A percentile compares a stretch with the other conserved stretches of the same genome.
Evolutionary conservation across 2,113 vertebrate species (phyloP).

Genomic region (Murina feae): DNA sequence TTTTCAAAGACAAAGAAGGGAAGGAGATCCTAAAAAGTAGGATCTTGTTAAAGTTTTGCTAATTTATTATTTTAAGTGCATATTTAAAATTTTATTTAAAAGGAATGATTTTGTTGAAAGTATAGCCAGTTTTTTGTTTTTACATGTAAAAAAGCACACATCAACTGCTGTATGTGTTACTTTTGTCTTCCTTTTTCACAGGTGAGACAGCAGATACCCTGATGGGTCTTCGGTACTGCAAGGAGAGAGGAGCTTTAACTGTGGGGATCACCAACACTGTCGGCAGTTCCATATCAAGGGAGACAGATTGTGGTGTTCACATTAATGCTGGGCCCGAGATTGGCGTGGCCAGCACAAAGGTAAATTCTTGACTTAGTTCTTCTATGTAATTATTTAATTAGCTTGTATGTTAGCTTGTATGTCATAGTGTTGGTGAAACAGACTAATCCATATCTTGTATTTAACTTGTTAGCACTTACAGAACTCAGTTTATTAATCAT

Average conservation of each 20-base stretch:
- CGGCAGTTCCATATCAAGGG: conserved; percentile 96
- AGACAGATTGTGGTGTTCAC: conserved; percentile 97
- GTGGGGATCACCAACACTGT: conserved; percentile 98
- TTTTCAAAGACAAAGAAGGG: conserved; percentile 14
- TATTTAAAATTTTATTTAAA: conserved; percentile 38
- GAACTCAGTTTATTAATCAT: not conserved
- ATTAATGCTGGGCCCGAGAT: conserved; percentile 98
- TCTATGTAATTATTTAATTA: not conserved
- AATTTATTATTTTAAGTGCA: not conserved
- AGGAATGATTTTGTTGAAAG: not conserved
- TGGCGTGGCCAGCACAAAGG: conserved; percentile 98
- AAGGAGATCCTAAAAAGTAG: conserved; percentile 6
- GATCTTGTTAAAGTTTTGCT: not conserved
- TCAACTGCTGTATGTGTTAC: not conserved
- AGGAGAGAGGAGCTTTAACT: conserved; percentile 94
- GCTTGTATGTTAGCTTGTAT: no score
- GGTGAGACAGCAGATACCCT: conserved; percentile 97
- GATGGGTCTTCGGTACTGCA: conserved; percentile 94
- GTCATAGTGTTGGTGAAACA: not conserved
- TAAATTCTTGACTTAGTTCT: conserved; percentile 65
- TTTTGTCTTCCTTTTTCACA: conserved; percentile 62
- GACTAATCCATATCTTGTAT: not conserved
- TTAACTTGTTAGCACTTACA: not conserved
- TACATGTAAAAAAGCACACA: not conserved
- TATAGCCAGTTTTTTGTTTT: not conserved